Evolutionary conservation across 2,888 invertebrate genomes (phyloP).

Genomic region (Oegoconia quadripuncta): DNA sequence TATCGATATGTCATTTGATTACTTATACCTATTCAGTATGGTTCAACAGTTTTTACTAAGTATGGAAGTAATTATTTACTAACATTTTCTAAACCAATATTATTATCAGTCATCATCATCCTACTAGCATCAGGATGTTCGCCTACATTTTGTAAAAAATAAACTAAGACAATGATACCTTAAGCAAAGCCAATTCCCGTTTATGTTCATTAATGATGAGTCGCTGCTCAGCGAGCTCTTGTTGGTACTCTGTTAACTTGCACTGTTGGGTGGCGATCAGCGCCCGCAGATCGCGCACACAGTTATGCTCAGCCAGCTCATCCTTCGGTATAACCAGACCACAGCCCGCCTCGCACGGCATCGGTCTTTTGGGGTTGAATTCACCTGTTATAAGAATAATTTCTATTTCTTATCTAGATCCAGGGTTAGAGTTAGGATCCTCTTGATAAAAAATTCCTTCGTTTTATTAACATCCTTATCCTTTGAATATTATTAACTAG

Average conservation of each 20-base stretch:
- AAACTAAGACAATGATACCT: constrained; percentile 70
- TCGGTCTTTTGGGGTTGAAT: constrained; percentile 93
- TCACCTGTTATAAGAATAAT: constrained; percentile 45
- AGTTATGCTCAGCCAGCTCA: constrained; percentile 96
- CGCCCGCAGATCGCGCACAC: constrained; percentile 91
- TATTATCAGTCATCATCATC: too few relatives aligned
- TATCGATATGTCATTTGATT: too few relatives aligned
- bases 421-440: too few relatives aligned
- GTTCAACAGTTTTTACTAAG: too few relatives aligned
- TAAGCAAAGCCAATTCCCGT: constrained; percentile 91
- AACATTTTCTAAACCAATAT: too few relatives aligned
- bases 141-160: neutral
- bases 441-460: too few relatives aligned
- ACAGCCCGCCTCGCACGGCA: constrained; percentile 96
- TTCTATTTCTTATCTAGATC: too few relatives aligned
- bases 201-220: constrained; percentile 94
- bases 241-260: constrained; percentile 91
- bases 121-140: too few relatives aligned
- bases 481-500: too few relatives aligned
- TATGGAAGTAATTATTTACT: too few relatives aligned
- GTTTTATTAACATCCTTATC: too few relatives aligned
- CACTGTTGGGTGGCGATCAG: constrained; percentile 92
- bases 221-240: constrained; percentile 91
- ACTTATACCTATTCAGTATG: too few relatives aligned
- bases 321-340: constrained; percentile 97